These are phyloP conservation scores for Dasysyrphus albostriatus DNA, from an alignment of 2,888 invertebrate species.

Conservation along the genomic window DNA sequence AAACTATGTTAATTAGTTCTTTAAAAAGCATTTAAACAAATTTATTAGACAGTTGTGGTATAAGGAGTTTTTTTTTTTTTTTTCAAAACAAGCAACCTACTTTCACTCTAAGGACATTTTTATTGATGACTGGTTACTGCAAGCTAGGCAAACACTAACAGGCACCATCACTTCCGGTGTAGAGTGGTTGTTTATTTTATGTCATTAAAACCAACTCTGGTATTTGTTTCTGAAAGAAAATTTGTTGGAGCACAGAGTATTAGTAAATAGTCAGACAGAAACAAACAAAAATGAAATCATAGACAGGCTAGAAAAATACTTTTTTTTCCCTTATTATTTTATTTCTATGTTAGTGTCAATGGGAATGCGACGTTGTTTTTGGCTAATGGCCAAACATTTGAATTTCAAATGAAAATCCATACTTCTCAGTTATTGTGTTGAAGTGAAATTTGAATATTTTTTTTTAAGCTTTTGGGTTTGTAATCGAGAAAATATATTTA, in stretches of 20 bases:
- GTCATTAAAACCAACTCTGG: constrained; percentile 33
- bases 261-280: constrained; percentile 21
- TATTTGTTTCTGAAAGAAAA: constrained; percentile 29
- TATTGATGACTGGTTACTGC: background rate
- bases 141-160: constrained; percentile 18
- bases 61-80: background rate
- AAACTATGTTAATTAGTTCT: background rate
- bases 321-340: constrained; percentile 24
- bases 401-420: background rate
- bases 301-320: constrained; percentile 29
- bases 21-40: constrained; percentile 22
- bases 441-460: too few species aligned
- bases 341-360: constrained; percentile 23
- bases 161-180: constrained; percentile 51
- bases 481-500: too few species aligned
- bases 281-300: constrained; percentile 53
- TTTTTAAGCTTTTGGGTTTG: too few species aligned
- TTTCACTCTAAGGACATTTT: constrained; percentile 16
- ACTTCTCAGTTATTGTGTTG: constrained; percentile 37
- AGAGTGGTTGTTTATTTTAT: constrained; percentile 56
- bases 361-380: constrained; percentile 48
- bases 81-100: constrained; percentile 3
- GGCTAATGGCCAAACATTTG: constrained; percentile 44
- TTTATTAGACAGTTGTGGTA: background rate
- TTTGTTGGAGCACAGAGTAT: constrained; percentile 29